Evolutionary conservation across 2,888 invertebrate genomes (phyloP).

Genomic region (Schizaphis graminum): DNA sequence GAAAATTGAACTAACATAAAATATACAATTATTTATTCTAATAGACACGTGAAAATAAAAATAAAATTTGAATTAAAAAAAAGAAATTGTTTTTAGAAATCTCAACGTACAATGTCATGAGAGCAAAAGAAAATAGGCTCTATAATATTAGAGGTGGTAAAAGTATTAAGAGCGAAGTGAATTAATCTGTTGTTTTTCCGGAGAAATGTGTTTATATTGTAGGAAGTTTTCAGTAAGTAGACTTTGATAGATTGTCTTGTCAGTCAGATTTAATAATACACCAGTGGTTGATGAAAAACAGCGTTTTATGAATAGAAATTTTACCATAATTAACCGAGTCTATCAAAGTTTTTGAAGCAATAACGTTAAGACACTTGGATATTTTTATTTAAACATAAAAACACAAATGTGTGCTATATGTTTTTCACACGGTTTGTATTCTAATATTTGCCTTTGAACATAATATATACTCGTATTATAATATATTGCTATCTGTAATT

Average conservation of each 20-base stretch:
- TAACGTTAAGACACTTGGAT: background rate
- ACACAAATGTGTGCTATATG: background rate
- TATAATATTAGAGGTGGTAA: conserved; percentile 32
- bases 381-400: background rate
- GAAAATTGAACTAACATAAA: background rate
- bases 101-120: background rate
- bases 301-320: conserved; percentile 57
- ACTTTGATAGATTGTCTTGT: conserved; percentile 65
- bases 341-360: conserved; percentile 45
- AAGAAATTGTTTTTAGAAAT: background rate
- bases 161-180: conserved; percentile 48
- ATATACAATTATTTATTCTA: background rate
- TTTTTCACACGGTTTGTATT: background rate
- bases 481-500: background rate
- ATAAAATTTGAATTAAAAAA: background rate
- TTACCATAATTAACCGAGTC: conserved; percentile 47
- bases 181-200: conserved; percentile 63
- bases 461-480: background rate
- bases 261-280: conserved; percentile 62
- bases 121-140: background rate
- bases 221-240: conserved; percentile 59
- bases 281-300: conserved; percentile 43
- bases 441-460: background rate
- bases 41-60: background rate
- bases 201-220: conserved; percentile 54